A percentile compares a stretch with the other conserved stretches of the same genome.
These are phyloP conservation scores for Aleiodes sp. DNA, from an alignment of 1,140 invertebrate genomes.

Conservation along the genomic window DNA sequence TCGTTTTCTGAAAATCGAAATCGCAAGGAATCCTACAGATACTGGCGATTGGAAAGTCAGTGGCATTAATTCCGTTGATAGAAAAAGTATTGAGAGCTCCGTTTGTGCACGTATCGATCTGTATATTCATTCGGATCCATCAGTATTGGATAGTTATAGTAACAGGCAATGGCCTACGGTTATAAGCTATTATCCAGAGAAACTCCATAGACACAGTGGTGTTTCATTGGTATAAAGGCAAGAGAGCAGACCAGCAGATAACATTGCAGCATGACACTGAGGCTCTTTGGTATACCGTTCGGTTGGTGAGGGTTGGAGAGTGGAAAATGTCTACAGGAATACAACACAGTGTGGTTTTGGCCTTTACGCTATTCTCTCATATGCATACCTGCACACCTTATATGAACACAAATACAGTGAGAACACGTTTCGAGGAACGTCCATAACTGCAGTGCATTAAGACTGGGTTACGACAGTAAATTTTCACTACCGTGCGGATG, in stretches of 20 bases:
- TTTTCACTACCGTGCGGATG: constrained; percentile 65
- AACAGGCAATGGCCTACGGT: not conserved
- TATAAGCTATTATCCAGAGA: constrained; percentile 37
- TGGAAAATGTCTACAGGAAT: constrained; percentile 28
- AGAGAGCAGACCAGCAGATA: constrained; percentile 57
- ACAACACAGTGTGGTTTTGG: not conserved
- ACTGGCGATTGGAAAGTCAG: no score
- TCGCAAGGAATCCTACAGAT: no score
- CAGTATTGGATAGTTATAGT: not conserved
- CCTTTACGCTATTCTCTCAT: constrained; percentile 5
- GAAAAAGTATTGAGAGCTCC: no score
- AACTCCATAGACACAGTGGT: constrained; percentile 42
- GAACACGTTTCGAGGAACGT: constrained; percentile 49
- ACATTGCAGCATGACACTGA: constrained; percentile 64
- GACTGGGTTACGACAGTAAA: constrained; percentile 66
- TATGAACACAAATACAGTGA: not conserved
- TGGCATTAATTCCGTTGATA: no score
- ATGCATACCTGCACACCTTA: constrained; percentile 9
- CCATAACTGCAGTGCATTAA: constrained; percentile 64
- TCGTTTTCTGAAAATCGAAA: no score
- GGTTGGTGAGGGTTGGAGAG: constrained; percentile 53
- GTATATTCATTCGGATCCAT: not conserved
- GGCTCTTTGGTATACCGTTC: constrained; percentile 46
- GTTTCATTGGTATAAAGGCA: constrained; percentile 44
- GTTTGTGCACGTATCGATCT: no score